Conservation (phyloP, 2,888 invertebrate species). For the Phengaris arion region DNA sequence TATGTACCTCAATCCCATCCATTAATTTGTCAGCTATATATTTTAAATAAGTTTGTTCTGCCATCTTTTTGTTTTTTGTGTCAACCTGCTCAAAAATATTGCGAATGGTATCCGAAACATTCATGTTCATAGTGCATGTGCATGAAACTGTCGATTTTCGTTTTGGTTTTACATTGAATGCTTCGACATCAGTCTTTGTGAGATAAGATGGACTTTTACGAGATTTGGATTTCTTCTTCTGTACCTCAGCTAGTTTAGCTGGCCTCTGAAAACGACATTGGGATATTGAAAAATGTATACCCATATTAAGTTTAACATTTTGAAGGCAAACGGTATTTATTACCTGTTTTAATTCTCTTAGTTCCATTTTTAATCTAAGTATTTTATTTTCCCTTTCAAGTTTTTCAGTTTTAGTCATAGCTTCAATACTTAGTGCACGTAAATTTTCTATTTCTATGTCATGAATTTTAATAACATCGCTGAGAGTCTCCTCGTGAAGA, state of each 20-base stretch:
- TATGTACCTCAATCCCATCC: conserved; percentile 56
- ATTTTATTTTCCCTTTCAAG: conserved; percentile 61
- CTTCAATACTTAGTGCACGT: conserved; percentile 68
- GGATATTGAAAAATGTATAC: background rate
- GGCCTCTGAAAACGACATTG: conserved; percentile 49
- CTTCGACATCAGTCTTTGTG: conserved; percentile 64
- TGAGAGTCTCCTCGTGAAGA: conserved; percentile 74
- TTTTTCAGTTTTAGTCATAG: conserved; percentile 65
- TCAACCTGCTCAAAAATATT: conserved; percentile 72
- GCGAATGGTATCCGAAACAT: conserved; percentile 66
- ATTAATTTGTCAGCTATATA: conserved; percentile 67
- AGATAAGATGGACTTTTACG: conserved; percentile 50
- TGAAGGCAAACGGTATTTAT: conserved; percentile 27
- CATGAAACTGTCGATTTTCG: conserved; percentile 57
- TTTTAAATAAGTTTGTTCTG: conserved; percentile 64
- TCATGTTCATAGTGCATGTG: conserved; percentile 64
- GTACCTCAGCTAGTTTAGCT: conserved; percentile 51
- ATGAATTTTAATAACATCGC: conserved; percentile 68
- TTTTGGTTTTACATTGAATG: conserved; percentile 62
- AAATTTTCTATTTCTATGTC: conserved; percentile 76
- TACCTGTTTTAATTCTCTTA: conserved; percentile 52
- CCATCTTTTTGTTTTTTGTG: conserved; percentile 61
- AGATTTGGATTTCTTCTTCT: conserved; percentile 46
- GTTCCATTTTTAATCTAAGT: conserved; percentile 51
- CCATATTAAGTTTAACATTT: background rate